Conservation (phyloP, 2,113 vertebrate species). For the Odocoileus virginianus region DNA sequence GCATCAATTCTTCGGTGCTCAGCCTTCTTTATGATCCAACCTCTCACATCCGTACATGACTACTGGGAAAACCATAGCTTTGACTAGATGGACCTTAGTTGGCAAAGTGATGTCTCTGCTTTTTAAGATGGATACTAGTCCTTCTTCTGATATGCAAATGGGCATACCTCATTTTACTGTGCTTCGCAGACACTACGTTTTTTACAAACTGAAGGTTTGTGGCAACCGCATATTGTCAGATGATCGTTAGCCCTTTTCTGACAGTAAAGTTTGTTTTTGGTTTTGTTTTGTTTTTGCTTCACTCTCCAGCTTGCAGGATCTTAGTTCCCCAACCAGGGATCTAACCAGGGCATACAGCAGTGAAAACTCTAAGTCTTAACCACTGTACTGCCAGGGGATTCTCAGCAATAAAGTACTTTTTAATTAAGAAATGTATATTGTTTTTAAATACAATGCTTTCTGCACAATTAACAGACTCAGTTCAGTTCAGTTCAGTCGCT, state of each 20-base stretch:
- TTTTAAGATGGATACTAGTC: neutral
- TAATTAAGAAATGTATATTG: neutral
- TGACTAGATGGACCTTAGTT: neutral
- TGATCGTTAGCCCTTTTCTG: neutral
- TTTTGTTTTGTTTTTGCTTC: neutral
- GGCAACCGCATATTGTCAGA: rapidly evolving
- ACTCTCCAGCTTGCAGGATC: neutral
- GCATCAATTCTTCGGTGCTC: neutral
- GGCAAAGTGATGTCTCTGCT: neutral
- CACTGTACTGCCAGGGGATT: neutral
- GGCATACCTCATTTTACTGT: neutral
- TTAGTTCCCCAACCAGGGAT: neutral
- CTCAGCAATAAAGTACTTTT: neutral
- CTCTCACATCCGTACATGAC: neutral
- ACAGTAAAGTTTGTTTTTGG: neutral
- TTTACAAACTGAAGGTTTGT: neutral
- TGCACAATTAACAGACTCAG: neutral
- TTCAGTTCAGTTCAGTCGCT: too few relatives aligned
- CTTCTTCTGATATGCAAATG: neutral
- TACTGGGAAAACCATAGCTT: neutral
- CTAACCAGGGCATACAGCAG: neutral
- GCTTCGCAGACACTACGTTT: neutral
- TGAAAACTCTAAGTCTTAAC: neutral
- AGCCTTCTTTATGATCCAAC: neutral
- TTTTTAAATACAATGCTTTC: neutral